These are phyloP conservation scores for Heliconius aoede DNA, from an alignment of 2,888 invertebrate genomes.

Conservation along the genomic window DNA sequence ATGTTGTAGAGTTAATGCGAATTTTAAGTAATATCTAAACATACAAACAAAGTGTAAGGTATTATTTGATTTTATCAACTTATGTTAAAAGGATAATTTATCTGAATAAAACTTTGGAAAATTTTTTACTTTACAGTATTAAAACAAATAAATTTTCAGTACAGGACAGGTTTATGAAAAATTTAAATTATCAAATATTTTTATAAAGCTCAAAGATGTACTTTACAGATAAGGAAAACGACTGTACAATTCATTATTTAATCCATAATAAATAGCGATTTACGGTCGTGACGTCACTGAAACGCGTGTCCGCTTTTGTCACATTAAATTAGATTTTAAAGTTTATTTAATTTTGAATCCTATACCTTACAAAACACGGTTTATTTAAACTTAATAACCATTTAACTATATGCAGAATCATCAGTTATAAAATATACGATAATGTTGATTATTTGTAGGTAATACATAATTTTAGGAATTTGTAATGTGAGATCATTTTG, in stretches of 20 bases:
- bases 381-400: background rate
- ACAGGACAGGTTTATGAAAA: slow-evolving; percentile 6
- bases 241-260: slow-evolving; percentile 55
- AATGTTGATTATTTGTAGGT: slow-evolving; percentile 31
- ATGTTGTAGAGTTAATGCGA: background rate
- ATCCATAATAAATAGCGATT: slow-evolving; percentile 55
- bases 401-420: slow-evolving; percentile 36
- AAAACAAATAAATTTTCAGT: background rate
- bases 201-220: background rate
- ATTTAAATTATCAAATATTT: slow-evolving; percentile 19
- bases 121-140: background rate
- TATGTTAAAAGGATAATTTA: background rate
- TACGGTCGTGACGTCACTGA: slow-evolving; percentile 57
- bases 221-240: slow-evolving; percentile 56
- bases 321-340: slow-evolving; percentile 33
- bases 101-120: background rate
- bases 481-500: slow-evolving; percentile 33
- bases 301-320: slow-evolving; percentile 43
- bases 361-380: slow-evolving; percentile 7
- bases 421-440: slow-evolving; percentile 32
- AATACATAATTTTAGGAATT: slow-evolving; percentile 38
- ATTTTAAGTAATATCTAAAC: background rate
- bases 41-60: background rate
- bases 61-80: too few relatives aligned
- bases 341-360: slow-evolving; percentile 19